A percentile compares a stretch with the other conserved stretches of the same genome.
Conservation (phyloP, 2,888 invertebrate genomes). For the Lomographa bimaculata region DNA sequence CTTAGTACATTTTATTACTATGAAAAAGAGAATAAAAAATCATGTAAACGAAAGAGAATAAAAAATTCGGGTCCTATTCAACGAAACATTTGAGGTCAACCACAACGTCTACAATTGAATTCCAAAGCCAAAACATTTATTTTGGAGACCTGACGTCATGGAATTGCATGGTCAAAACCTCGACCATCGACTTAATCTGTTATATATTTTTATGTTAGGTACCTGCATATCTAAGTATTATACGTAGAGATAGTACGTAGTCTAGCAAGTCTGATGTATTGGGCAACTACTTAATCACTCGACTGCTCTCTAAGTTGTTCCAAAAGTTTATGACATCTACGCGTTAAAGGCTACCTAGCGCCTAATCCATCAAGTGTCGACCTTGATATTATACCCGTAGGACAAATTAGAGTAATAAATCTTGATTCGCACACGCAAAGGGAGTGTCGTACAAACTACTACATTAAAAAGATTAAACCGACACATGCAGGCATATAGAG, state of each 20-base stretch:
- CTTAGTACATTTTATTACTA: constrained; percentile 39
- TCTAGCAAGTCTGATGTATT: no score
- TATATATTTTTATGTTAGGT: not conserved
- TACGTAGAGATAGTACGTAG: no score
- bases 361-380: constrained; percentile 20
- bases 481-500: not conserved
- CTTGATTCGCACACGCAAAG: constrained; percentile 53
- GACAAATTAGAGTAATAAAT: constrained; percentile 36
- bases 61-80: constrained; percentile 37
- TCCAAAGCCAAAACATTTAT: constrained; percentile 35
- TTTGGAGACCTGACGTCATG: constrained; percentile 28
- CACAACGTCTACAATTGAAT: constrained; percentile 12
- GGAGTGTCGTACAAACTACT: constrained; percentile 48
- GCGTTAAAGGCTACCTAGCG: no score
- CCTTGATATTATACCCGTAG: constrained; percentile 28
- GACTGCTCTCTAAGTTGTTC: no score
- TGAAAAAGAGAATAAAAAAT: constrained; percentile 40
- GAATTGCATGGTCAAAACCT: constrained; percentile 24
- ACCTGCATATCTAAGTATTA: no score
- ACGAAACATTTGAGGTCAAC: constrained; percentile 27
- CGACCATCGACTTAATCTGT: not conserved
- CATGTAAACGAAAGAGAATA: constrained; percentile 21
- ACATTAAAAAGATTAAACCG: constrained; percentile 51
- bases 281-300: no score
- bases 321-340: no score